A percentile compares a stretch with the other conserved stretches of the same genome.
phyloP scores from a whole-genome alignment of 2,888 invertebrate genomes.

The Drosophila austrosaltans region DNA sequence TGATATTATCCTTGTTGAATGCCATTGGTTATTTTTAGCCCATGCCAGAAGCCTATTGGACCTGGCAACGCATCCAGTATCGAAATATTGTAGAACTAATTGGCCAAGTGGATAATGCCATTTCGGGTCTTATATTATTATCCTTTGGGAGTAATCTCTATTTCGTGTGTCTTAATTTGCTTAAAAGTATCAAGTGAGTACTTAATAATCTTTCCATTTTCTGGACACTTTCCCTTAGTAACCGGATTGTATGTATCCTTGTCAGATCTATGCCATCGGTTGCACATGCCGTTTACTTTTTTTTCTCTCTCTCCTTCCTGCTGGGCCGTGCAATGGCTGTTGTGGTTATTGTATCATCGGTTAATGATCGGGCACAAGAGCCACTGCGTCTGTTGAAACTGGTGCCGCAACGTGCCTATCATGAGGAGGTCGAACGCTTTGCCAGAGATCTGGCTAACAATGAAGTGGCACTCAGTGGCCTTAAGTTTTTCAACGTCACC shows the following conservation, averaged over 20 bases:
- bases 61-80: conserved; percentile 84
- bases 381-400: conserved; percentile 82
- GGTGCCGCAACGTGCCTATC: conserved; percentile 83
- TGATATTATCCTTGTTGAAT: neutral
- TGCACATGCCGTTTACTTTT: conserved; percentile 85
- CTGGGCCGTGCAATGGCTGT: conserved; percentile 85
- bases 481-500: conserved; percentile 81
- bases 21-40: conserved; percentile 38
- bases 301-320: conserved; percentile 85
- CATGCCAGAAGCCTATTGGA: conserved; percentile 83
- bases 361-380: conserved; percentile 85
- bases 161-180: conserved; percentile 85
- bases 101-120: conserved; percentile 83
- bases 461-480: conserved; percentile 79
- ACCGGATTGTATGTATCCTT: neutral
- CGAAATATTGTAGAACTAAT: conserved; percentile 84
- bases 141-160: conserved; percentile 86
- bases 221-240: neutral
- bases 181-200: conserved; percentile 84
- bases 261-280: conserved; percentile 80
- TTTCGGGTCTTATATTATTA: conserved; percentile 84
- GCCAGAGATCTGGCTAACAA: conserved; percentile 67
- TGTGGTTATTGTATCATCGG: conserved; percentile 85
- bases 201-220: no score
- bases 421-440: conserved; percentile 51